phyloP scores from a whole-genome alignment of 2,888 invertebrate genomes.

The Himalopsyche japonica region DNA sequence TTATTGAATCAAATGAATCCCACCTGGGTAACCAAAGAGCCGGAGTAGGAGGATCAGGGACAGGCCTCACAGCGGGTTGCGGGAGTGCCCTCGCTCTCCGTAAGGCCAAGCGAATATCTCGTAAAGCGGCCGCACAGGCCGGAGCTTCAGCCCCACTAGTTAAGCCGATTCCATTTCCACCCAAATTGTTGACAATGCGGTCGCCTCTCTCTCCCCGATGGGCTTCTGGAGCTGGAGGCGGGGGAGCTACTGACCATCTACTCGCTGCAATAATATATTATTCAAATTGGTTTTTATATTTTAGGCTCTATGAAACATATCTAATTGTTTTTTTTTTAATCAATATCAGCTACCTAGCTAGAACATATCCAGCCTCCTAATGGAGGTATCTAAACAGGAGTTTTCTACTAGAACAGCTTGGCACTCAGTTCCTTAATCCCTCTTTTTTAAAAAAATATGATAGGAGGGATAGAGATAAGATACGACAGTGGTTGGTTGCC shows the following conservation, averaged over 20 bases:
- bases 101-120: conserved; percentile 80
- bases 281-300: not conserved
- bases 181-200: not conserved
- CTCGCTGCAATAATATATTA: conserved; percentile 44
- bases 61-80: conserved; percentile 51
- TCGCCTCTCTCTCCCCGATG: conserved; percentile 63
- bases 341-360: no score
- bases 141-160: not conserved
- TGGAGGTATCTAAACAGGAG: no score
- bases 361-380: no score
- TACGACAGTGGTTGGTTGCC: no score
- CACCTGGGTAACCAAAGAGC: conserved; percentile 69
- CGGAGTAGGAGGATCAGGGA: conserved; percentile 46
- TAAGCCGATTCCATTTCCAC: conserved; percentile 47
- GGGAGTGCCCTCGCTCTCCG: conserved; percentile 72
- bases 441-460: no score
- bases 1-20: conserved; percentile 35
- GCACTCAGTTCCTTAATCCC: no score
- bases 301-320: no score
- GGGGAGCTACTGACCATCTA: conserved; percentile 63
- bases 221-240: conserved; percentile 76
- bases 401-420: no score
- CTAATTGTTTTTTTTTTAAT: no score
- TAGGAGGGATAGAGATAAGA: no score
- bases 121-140: conserved; percentile 64